Percentiles rank a stretch among this genome's conserved stretches.
Evolutionary conservation across 2,113 vertebrate genomes (phyloP).

Genomic region (Labrus mixtus): DNA sequence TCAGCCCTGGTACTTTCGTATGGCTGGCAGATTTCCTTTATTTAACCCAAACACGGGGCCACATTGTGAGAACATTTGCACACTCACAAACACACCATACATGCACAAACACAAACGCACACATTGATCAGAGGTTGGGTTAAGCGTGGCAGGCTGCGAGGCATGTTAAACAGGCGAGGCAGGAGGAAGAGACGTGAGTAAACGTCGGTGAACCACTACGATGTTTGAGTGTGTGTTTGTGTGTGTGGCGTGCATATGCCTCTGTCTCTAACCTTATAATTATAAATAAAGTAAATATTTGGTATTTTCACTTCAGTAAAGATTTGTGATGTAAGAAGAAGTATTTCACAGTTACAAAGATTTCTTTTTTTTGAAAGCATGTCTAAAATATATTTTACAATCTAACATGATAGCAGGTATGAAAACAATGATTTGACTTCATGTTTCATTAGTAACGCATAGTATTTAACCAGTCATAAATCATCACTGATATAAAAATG

Average conservation of each 20-base stretch:
- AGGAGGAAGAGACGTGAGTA: conserved; percentile 64
- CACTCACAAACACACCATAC: conserved; percentile 36
- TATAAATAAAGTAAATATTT: conserved; percentile 24
- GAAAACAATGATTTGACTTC: conserved; percentile 19
- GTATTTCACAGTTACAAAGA: neutral
- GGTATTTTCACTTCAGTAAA: neutral
- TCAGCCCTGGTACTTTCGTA: conserved; percentile 71
- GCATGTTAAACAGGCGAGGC: conserved; percentile 76
- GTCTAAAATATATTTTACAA: neutral
- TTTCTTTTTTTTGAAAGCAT: neutral
- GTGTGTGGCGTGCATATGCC: conserved; percentile 8
- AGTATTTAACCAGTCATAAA: neutral
- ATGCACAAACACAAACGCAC: conserved; percentile 29
- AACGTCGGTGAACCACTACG: conserved; percentile 40
- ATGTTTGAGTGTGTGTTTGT: conserved; percentile 25
- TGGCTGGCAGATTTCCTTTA: conserved; percentile 82
- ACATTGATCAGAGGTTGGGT: conserved; percentile 81
- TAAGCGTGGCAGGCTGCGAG: conserved; percentile 71
- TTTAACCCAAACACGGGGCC: conserved; percentile 81
- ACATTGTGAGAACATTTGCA: conserved; percentile 72
- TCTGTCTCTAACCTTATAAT: conserved; percentile 18
- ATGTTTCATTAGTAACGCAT: conserved; percentile 8
- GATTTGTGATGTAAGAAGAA: too few species aligned
- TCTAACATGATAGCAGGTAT: neutral
- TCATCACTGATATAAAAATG: conserved; percentile 25